Base-by-base conservation (phyloP, 1,140 invertebrate species). In the Trachelipus rathkii region DNA sequence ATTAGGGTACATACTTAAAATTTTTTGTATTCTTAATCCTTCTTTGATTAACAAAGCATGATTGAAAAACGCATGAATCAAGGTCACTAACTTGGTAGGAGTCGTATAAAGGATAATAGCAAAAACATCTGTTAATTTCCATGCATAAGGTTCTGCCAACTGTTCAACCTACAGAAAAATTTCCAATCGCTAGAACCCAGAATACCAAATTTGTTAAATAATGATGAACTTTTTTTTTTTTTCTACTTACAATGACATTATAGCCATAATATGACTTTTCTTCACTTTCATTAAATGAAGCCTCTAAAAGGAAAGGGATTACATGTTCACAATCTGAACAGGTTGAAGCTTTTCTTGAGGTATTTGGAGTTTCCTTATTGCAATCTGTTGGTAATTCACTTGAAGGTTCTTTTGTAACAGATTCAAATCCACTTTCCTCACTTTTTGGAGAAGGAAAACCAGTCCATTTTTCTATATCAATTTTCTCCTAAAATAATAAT, bases 1-100 rank as follows among this genome's bases (percentile, higher is more conserved):
- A 60, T 60, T 10, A 50, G 15, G 11, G 50, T 60, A 60, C 50
- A 15, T 60, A 60, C 50, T 60, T 15, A 60, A 19, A 60, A 60
- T 60, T 60, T 60, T 60, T 13, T 19, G 50, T 15, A 60, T 60
- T 15, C 50, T 60, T 60, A 60, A 60, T 15, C 19, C 50, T 15
- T 60, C 8, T 13, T 60, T 19, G 19, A 60, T 60, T 15, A 60
- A 15, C 11, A 60, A 19, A 19, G 50, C 50, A 60, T 60, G 11
- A 19, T 60, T 60, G 50, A 60, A 60, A 19, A 60, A 60, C 11
- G 50, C 50, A 19, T 60, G 50, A 60, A 60, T 60, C 50, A 60
- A 15, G 1, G 50, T 15, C 19, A 60, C 50, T 19, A 60, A 19
- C 8, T 60, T 60, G 50, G 50, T 60, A 13, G 50, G 50, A 19